Evolutionary conservation across 2,113 vertebrate genomes (phyloP).

Genomic region (Orycteropus afer): DNA sequence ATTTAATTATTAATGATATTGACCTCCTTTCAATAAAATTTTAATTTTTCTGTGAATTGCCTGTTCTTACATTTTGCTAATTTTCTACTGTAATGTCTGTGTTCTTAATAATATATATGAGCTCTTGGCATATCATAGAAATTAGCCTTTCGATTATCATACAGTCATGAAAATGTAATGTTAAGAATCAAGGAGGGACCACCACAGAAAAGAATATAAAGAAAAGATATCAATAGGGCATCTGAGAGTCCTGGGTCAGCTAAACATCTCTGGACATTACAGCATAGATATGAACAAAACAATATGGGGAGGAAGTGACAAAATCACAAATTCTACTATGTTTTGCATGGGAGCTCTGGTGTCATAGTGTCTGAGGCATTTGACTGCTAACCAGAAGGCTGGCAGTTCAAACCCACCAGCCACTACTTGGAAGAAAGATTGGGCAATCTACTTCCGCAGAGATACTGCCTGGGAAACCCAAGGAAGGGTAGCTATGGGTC

Average conservation of each 20-base stretch:
- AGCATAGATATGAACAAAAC: neutral
- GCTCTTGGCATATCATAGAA: neutral
- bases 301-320: neutral
- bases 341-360: neutral
- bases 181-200: neutral
- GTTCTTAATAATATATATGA: neutral
- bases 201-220: neutral
- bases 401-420: too few species aligned
- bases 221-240: neutral
- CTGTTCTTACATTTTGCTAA: neutral
- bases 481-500: too few species aligned
- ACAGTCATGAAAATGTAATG: neutral
- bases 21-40: neutral
- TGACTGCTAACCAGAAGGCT: too few species aligned
- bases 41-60: neutral
- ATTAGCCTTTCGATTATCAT: neutral
- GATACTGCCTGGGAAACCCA: too few species aligned
- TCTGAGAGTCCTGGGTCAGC: neutral
- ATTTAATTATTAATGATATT: neutral
- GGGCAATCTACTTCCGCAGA: too few species aligned
- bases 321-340: neutral
- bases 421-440: too few species aligned
- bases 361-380: too few species aligned
- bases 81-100: neutral
- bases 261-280: neutral